Conservation (phyloP, 1,140 invertebrate genomes). For the Luehdorfia chinensis region DNA sequence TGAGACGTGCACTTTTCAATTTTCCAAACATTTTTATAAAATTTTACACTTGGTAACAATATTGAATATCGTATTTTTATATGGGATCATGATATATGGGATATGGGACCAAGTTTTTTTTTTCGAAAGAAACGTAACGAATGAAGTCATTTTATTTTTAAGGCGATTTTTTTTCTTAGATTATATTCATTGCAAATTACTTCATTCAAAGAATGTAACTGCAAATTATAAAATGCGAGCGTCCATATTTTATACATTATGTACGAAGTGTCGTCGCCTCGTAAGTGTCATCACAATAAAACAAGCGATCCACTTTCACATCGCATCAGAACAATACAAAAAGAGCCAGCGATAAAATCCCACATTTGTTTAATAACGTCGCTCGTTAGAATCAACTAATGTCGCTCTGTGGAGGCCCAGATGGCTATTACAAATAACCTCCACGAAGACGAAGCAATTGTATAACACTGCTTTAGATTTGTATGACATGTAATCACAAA, state of each 20-base stretch:
- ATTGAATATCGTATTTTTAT: too few relatives aligned
- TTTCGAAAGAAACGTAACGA: too few relatives aligned
- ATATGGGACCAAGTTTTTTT: too few relatives aligned
- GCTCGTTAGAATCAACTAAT: conserved; percentile 60
- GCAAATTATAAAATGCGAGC: conserved; percentile 16
- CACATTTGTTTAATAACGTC: conserved; percentile 67
- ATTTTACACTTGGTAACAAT: too few relatives aligned
- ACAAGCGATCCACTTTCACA: conserved; percentile 43
- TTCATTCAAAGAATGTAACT: conserved; percentile 9
- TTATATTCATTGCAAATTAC: conserved; percentile 5
- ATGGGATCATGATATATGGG: too few relatives aligned
- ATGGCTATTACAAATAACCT: conserved; percentile 34
- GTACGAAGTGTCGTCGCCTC: not conserved
- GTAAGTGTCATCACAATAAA: conserved; percentile 17
- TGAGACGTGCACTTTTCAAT: too few relatives aligned
- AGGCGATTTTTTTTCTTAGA: too few relatives aligned
- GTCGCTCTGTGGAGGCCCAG: conserved; percentile 26
- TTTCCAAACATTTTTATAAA: too few relatives aligned
- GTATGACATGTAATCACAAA: not conserved
- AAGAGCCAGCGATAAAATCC: conserved; percentile 59
- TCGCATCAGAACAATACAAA: conserved; percentile 48
- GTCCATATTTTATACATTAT: conserved; percentile 20
- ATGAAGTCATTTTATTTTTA: too few relatives aligned
- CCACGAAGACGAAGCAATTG: conserved; percentile 24
- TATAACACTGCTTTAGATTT: too few relatives aligned